phyloP scores from a whole-genome alignment of 1,140 invertebrate species.

The Amphibalanus amphitrite region DNA sequence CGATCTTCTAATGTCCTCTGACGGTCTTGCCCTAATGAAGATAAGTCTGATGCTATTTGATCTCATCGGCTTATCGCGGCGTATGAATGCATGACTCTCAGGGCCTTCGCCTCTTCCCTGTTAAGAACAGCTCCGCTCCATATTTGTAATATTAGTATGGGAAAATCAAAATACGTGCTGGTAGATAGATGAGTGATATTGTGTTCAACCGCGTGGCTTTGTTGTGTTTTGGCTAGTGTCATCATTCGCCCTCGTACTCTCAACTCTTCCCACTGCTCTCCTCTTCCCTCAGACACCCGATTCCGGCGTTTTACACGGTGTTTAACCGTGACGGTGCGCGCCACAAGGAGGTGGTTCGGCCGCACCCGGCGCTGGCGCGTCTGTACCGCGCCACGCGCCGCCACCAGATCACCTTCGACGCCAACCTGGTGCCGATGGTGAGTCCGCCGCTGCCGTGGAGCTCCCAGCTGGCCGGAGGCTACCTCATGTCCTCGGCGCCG shows the following conservation, averaged over 20 bases:
- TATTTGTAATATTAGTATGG: no score
- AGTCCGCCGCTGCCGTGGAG: conserved; percentile 70
- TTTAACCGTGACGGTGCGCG: conserved; percentile 29
- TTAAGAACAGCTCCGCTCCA: no score
- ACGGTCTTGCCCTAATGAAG: no score
- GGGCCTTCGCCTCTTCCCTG: no score
- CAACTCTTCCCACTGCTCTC: neutral
- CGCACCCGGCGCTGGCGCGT: conserved; percentile 52
- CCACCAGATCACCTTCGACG: conserved; percentile 36
- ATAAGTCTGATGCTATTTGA: no score
- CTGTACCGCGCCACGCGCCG: conserved; percentile 43
- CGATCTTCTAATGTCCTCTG: no score
- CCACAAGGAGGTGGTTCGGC: conserved; percentile 59
- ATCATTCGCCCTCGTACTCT: neutral
- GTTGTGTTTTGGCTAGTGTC: neutral
- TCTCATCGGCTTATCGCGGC: no score
- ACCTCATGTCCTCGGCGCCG: conserved; percentile 47
- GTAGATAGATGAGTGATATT: no score
- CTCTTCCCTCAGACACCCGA: conserved; percentile 7
- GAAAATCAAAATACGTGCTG: no score
- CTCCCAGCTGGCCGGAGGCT: conserved; percentile 46
- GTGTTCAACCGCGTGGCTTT: no score
- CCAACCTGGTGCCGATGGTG: conserved; percentile 48
- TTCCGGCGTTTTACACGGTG: conserved; percentile 10
- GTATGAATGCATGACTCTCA: no score